Percentiles rank a stretch among this genome's conserved stretches.
Evolutionary conservation across 37 sponge, comb jelly and placozoan species (phyloP).

Genomic region (Theonella swinhoei): DNA sequence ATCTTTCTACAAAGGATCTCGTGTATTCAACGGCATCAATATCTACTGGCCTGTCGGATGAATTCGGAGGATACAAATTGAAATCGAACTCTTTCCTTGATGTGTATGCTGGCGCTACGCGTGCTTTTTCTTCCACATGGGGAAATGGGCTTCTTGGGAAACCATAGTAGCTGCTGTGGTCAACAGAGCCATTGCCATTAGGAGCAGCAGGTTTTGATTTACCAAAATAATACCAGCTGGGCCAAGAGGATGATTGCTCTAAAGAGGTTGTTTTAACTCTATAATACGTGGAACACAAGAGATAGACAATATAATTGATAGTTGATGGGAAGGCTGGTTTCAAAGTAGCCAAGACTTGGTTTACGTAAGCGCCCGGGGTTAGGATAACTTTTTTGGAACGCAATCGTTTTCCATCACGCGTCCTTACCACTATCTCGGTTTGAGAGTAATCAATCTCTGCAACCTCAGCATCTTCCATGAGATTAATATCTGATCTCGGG

Average conservation of each 20-base stretch:
- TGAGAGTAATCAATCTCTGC: conserved; percentile 15
- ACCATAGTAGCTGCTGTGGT: conserved; percentile 16
- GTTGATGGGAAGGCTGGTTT: not conserved
- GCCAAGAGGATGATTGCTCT: not conserved
- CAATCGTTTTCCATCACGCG: not conserved
- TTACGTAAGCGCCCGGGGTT: conserved; percentile 30
- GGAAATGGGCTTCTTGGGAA: too few species aligned
- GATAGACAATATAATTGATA: conserved; percentile 1
- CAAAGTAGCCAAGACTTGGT: conserved; percentile 6
- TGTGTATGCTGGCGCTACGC: conserved; percentile 32
- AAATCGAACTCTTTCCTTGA: conserved; percentile 20
- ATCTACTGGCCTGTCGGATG: conserved; percentile 10
- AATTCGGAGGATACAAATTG: conserved; percentile 1
- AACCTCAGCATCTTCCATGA: not conserved
- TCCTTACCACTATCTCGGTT: not conserved
- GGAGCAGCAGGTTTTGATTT: conserved; percentile 2
- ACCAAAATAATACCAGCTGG: conserved; percentile 31
- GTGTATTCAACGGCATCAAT: conserved; percentile 23
- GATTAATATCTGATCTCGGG: too few species aligned
- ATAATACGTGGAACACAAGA: conserved; percentile 31
- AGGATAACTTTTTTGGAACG: conserved; percentile 14
- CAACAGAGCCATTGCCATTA: conserved; percentile 8
- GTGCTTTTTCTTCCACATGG: not conserved
- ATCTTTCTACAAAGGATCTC: conserved; percentile 2
- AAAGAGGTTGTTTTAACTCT: not conserved